phyloP scores from a whole-genome alignment of 2,797 vertebrate species.

The Smutsia temminckii region DNA sequence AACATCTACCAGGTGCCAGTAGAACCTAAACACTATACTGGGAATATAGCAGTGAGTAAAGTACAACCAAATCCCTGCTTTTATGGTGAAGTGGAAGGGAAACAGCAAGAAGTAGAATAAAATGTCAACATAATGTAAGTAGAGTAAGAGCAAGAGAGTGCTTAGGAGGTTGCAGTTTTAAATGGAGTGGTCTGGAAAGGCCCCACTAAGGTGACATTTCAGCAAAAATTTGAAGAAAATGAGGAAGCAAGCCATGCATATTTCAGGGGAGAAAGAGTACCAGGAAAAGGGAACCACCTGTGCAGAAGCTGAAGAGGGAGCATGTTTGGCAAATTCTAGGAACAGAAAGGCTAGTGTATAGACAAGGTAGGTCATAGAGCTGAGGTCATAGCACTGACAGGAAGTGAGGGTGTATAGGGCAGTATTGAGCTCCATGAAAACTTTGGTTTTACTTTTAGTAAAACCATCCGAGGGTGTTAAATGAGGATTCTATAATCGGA shows the following conservation, averaged over 20 bases:
- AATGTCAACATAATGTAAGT: neutral
- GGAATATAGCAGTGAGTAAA: neutral
- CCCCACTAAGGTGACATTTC: constrained; percentile 38
- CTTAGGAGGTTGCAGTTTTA: neutral
- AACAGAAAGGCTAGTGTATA: neutral
- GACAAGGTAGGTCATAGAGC: neutral
- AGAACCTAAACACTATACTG: neutral
- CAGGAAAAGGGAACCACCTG: constrained; percentile 34
- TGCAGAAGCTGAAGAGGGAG: neutral
- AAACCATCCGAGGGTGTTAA: neutral
- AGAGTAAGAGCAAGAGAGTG: neutral
- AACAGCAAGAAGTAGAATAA: neutral
- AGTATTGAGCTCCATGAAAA: neutral
- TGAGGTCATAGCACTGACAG: neutral
- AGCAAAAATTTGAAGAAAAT: constrained; percentile 58
- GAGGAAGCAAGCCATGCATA: constrained; percentile 30
- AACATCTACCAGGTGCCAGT: neutral
- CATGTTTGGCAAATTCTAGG: constrained; percentile 1
- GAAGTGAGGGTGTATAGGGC: neutral
- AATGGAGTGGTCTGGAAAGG: constrained; percentile 28
- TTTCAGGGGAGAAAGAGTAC: constrained; percentile 52
- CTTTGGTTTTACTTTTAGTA: neutral
- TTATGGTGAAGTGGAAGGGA: neutral
- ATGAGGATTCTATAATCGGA: neutral
- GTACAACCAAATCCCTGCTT: neutral